Percentiles rank a stretch among this genome's conserved stretches.
phyloP scores from a whole-genome alignment of 2,113 vertebrate genomes.

The Ranitomeya variabilis region DNA sequence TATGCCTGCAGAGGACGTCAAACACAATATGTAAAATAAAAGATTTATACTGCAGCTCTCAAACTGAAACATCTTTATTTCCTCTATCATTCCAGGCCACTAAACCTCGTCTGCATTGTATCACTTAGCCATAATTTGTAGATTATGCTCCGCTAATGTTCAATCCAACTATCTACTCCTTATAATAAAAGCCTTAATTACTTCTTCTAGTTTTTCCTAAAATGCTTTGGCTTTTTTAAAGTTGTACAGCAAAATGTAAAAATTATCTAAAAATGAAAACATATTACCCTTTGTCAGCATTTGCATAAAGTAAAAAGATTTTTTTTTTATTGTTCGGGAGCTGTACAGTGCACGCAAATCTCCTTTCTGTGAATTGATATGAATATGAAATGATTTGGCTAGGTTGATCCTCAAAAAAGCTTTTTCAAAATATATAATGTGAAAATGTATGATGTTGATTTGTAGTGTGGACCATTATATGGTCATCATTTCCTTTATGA shows the following conservation, averaged over 20 bases:
- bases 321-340: background rate
- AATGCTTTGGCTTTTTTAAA: slow-evolving; percentile 42
- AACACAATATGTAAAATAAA: slow-evolving; percentile 59
- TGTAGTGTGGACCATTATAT: background rate
- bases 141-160: slow-evolving; percentile 57
- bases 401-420: background rate
- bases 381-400: slow-evolving; percentile 7
- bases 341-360: background rate
- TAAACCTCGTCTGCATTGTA: slow-evolving; percentile 58
- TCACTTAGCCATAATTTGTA: slow-evolving; percentile 58
- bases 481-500: background rate
- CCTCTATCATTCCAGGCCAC: slow-evolving; percentile 57
- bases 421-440: background rate
- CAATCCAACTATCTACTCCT: slow-evolving; percentile 40
- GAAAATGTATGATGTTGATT: background rate
- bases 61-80: slow-evolving; percentile 57
- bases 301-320: slow-evolving; percentile 26
- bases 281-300: slow-evolving; percentile 1
- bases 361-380: slow-evolving; percentile 15
- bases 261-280: slow-evolving; percentile 33
- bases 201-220: slow-evolving; percentile 44
- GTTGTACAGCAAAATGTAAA: slow-evolving; percentile 29
- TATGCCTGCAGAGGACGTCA: slow-evolving; percentile 58
- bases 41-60: slow-evolving; percentile 59
- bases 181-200: slow-evolving; percentile 53